These are phyloP conservation scores for Andrena cerasifolii DNA, from an alignment of 1,140 invertebrate genomes.

Conservation along the genomic window DNA sequence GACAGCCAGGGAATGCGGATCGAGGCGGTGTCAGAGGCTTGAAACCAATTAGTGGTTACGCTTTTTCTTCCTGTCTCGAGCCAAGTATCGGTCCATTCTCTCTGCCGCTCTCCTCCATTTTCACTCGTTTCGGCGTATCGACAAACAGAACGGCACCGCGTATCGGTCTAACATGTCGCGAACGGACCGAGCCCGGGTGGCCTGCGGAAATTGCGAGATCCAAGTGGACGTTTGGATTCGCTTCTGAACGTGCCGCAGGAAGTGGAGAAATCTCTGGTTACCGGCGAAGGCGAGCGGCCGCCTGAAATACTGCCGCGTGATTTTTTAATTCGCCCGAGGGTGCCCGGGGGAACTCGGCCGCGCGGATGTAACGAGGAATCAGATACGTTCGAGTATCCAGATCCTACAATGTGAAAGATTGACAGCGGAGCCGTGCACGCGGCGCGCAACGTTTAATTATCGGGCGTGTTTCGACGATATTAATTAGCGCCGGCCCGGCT, in stretches of 20 bases:
- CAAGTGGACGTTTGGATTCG: neutral
- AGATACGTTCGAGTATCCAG: no score
- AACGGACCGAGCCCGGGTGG: neutral
- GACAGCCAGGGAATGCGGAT: constrained; percentile 8
- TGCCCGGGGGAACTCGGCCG: no score
- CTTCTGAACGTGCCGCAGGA: neutral
- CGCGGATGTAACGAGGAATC: no score
- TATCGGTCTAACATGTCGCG: neutral
- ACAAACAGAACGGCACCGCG: neutral
- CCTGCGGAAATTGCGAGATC: neutral
- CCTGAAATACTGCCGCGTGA: no score
- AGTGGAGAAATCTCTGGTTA: neutral
- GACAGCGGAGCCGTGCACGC: no score
- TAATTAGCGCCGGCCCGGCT: constrained; percentile 28
- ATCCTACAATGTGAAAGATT: no score
- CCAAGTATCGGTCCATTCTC: neutral
- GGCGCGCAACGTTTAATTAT: no score
- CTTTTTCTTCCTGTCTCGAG: constrained; percentile 3
- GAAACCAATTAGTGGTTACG: constrained; percentile 32
- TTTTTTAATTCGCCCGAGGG: no score
- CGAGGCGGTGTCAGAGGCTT: neutral
- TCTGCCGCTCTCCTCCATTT: neutral
- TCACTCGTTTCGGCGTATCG: neutral
- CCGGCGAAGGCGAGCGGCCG: neutral
- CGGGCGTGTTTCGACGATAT: neutral